Base-by-base conservation (phyloP, 2,888 invertebrate species). In the Panorpa germanica region DNA sequence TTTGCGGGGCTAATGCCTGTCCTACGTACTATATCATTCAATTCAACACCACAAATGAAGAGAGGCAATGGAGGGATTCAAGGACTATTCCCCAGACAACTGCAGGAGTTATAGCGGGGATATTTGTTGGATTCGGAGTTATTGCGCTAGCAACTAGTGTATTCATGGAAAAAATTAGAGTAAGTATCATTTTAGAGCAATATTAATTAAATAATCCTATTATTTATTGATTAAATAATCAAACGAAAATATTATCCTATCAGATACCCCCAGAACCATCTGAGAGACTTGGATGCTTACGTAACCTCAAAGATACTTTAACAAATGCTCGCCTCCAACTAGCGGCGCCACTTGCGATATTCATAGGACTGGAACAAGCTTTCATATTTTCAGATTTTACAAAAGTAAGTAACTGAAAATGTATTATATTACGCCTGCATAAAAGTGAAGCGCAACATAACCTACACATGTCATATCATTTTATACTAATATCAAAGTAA, bases 331-430 rank as follows among this genome's bases (percentile, higher is more conserved):
- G 68, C 29, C 53, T 80, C 20, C 61, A 74, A 40, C 63, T 80
- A 20, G 73, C 74, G 3, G 70, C 73, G 0, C 81, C 82, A 0
- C 61, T 82, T 52, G 75, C 77, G 4, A 59, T 80, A 23, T 83
- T 81, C 44, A 78, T 82, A 38, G 82, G 82, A 35, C 61, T 81
- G 34, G 81, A 82, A 49, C 82, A 82, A 55, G 81, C 78, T 39
- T 81, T 82, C 49, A 77, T 83, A 58, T 70, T 75, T 47, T 72
- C 76, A 6, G 81, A 81, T 45, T 82, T 81, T 50, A 70, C 77
- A 47, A 72, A 78, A 63, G 80, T 76, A 45, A 48, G 44, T 33
- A 16, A 30, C 26, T 18, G 23, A 36, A 23, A 28, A 19, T 5
- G 12, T 19, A 9, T 8, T 27, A 22, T 15, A 18, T 10, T 7